These are phyloP conservation scores for Poecilia picta DNA, from an alignment of 2,797 vertebrate genomes.

Conservation along the genomic window DNA sequence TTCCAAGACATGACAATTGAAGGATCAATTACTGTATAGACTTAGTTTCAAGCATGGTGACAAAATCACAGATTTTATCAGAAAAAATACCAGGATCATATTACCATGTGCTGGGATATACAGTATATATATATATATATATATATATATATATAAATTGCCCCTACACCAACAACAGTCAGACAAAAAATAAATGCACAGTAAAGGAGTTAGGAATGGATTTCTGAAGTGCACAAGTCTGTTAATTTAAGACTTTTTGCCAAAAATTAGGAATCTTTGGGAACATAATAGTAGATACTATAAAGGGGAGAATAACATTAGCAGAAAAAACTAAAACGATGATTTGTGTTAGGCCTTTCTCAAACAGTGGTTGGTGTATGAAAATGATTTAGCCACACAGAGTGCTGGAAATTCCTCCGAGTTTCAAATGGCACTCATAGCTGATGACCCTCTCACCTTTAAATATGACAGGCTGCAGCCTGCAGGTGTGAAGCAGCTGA, in stretches of 20 bases:
- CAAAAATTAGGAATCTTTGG: background rate
- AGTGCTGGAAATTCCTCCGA: background rate
- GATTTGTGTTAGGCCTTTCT: background rate
- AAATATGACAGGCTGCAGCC: slow-evolving; percentile 94
- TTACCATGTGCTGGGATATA: background rate
- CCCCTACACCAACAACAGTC: background rate
- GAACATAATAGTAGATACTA: background rate
- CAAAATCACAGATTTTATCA: background rate
- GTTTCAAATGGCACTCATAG: background rate
- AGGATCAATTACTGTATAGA: background rate
- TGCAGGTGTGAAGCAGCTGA: slow-evolving; percentile 91
- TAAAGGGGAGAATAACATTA: background rate
- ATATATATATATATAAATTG: background rate
- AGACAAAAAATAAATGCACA: background rate
- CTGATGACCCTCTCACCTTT: slow-evolving; percentile 83
- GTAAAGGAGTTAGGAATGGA: background rate
- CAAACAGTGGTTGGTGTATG: background rate
- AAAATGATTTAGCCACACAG: background rate
- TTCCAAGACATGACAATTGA: background rate
- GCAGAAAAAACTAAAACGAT: background rate
- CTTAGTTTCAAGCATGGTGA: background rate
- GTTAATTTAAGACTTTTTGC: background rate
- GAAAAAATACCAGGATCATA: background rate
- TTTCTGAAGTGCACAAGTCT: background rate
- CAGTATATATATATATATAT: background rate